These are phyloP conservation scores for Acrocephalus scirpaceus DNA, from an alignment of 2,797 vertebrate species.

Conservation along the genomic window DNA sequence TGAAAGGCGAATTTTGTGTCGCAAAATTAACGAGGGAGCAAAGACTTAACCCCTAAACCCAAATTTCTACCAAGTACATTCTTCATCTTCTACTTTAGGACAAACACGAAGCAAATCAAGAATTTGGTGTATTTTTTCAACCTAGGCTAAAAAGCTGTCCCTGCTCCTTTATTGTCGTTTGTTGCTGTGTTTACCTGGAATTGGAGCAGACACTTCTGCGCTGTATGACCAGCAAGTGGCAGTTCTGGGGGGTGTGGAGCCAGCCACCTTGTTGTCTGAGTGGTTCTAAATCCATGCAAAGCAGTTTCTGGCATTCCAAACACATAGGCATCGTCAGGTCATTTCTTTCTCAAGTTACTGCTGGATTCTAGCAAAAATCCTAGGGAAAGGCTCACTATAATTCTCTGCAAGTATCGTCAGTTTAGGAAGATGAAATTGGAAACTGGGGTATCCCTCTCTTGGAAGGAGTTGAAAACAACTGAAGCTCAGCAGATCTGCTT, in stretches of 20 bases:
- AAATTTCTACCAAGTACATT: neutral
- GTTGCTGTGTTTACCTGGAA: neutral
- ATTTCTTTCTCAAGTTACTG: neutral
- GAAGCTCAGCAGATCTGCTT: neutral
- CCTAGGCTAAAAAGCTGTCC: neutral
- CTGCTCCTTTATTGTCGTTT: neutral
- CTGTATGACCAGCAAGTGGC: neutral
- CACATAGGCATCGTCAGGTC: neutral
- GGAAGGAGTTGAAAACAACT: neutral
- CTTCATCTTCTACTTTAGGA: neutral
- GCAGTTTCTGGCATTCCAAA: neutral
- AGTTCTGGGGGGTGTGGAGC: neutral
- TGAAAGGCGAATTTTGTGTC: neutral
- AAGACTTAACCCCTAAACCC: neutral
- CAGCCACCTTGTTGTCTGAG: neutral
- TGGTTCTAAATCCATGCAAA: neutral
- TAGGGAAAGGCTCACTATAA: neutral
- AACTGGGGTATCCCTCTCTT: neutral
- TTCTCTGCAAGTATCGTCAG: neutral
- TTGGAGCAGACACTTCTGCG: neutral
- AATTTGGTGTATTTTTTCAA: neutral
- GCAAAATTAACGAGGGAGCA: fast-evolving
- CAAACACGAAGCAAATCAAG: neutral
- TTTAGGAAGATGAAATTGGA: neutral
- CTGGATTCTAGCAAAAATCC: neutral